A percentile compares a stretch with the other conserved stretches of the same genome.
Evolutionary conservation across 2,888 invertebrate genomes (phyloP).

Genomic region (Zootermopsis nevadensis): DNA sequence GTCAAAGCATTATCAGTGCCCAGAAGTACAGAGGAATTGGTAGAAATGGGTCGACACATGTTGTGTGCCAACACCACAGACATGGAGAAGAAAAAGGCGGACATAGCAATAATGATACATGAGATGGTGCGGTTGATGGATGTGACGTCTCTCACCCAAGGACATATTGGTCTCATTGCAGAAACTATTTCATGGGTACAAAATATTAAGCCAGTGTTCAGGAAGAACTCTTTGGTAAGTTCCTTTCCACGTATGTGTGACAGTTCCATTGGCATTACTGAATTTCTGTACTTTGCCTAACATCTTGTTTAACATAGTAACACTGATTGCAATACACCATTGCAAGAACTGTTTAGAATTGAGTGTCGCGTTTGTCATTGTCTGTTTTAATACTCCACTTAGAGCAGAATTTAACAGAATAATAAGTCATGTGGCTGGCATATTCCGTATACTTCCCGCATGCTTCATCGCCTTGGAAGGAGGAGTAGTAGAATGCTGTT

Average conservation of each 20-base stretch:
- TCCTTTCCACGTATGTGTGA: not conserved
- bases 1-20: constrained; percentile 78
- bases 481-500: too few relatives aligned
- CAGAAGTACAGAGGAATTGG: constrained; percentile 81
- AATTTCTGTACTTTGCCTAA: not conserved
- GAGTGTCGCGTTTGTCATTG: not conserved
- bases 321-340: not conserved
- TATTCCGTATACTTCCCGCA: too few relatives aligned
- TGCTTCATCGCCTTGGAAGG: too few relatives aligned
- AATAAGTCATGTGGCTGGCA: too few relatives aligned
- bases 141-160: constrained; percentile 76
- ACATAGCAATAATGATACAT: constrained; percentile 75
- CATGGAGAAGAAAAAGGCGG: constrained; percentile 75
- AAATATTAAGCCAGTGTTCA: constrained; percentile 83
- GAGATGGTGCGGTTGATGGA: constrained; percentile 79
- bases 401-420: too few relatives aligned
- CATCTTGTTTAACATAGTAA: not conserved
- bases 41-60: constrained; percentile 85
- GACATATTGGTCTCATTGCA: constrained; percentile 85
- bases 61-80: constrained; percentile 79
- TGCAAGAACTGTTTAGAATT: not conserved
- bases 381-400: not conserved
- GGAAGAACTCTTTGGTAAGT: constrained; percentile 74
- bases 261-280: not conserved
- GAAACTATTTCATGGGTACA: constrained; percentile 85